Evolutionary conservation across 2,113 vertebrate genomes (phyloP).

Genomic region (Progne subis): DNA sequence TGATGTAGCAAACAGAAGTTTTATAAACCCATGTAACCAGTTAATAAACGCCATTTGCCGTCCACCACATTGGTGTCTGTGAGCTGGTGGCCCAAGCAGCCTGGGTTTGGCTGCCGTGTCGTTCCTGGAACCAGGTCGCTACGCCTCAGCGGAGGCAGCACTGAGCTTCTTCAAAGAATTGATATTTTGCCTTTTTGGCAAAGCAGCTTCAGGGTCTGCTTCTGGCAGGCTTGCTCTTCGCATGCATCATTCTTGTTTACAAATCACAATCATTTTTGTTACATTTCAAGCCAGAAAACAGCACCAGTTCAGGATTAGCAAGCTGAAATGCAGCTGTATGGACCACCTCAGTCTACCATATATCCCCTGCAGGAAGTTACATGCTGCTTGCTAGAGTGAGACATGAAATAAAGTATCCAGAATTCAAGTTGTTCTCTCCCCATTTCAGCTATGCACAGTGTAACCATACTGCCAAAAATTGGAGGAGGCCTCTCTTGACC

Average conservation of each 20-base stretch:
- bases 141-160: too few species aligned
- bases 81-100: too few species aligned
- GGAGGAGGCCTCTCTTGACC: neutral
- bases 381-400: neutral
- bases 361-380: neutral
- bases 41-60: too few species aligned
- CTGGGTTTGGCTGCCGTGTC: too few species aligned
- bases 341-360: accelerated
- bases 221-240: neutral
- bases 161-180: neutral
- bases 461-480: neutral
- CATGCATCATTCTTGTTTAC: neutral
- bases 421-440: neutral
- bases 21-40: too few species aligned
- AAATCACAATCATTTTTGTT: neutral
- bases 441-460: neutral
- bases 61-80: too few species aligned
- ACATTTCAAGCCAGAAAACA: neutral
- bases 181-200: neutral
- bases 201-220: neutral
- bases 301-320: neutral
- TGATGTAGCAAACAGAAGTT: too few species aligned
- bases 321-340: neutral
- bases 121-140: too few species aligned
- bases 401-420: neutral